Evolutionary conservation across 2,797 vertebrate species (phyloP).

Genomic region (Prionace glauca): DNA sequence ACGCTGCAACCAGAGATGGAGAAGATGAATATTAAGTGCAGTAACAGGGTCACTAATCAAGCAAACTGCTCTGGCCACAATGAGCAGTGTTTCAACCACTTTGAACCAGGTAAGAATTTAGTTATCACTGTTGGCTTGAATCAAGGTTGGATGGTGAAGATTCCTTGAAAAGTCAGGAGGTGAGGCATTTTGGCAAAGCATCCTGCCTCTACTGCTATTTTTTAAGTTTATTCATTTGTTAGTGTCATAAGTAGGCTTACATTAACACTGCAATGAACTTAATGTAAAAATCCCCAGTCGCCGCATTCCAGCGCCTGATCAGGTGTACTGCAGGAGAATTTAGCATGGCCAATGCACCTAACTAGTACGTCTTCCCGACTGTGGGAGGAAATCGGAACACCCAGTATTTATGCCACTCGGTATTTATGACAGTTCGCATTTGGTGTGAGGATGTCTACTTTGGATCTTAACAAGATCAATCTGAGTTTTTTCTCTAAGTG

Average conservation of each 20-base stretch:
- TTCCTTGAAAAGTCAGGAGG: not conserved
- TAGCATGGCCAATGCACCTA: no score
- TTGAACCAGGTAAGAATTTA: not conserved
- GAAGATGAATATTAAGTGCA: not conserved
- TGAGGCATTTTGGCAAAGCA: not conserved
- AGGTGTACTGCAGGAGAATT: no score
- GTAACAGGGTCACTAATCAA: not conserved
- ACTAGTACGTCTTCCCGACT: no score
- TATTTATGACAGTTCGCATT: not conserved
- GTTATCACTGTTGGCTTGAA: not conserved
- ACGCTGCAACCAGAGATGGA: not conserved
- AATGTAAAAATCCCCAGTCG: no score
- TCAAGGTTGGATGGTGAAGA: not conserved
- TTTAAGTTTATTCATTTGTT: no score
- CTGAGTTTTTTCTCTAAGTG: not conserved
- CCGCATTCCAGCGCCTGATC: no score
- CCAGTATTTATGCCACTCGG: no score
- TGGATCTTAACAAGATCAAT: not conserved
- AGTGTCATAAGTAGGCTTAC: no score
- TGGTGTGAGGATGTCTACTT: not conserved
- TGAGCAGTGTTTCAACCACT: not conserved
- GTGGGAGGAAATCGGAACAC: no score
- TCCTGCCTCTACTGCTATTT: not conserved
- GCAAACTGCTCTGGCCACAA: not conserved
- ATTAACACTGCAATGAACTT: no score